These are phyloP conservation scores for Vulpes lagopus DNA, from an alignment of 2,113 vertebrate genomes.

Conservation along the genomic window DNA sequence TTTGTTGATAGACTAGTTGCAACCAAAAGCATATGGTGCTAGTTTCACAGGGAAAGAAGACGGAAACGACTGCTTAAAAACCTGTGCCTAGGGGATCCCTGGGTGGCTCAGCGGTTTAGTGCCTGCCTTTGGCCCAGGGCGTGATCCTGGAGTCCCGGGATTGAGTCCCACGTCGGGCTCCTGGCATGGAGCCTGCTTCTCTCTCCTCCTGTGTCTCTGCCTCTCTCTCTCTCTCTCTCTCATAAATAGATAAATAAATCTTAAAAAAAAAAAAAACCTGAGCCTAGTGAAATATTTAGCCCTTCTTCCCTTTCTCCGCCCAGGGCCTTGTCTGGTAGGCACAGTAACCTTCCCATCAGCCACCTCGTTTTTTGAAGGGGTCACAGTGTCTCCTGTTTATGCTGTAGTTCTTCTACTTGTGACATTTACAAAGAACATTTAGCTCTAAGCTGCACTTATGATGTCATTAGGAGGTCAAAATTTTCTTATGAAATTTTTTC, in stretches of 20 bases:
- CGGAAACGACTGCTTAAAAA: neutral
- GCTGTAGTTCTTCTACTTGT: conserved; percentile 20
- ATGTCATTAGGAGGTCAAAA: conserved; percentile 60
- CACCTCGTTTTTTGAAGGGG: neutral
- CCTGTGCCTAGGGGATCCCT: neutral
- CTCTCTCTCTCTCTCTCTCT: too few relatives aligned
- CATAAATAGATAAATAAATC: too few relatives aligned
- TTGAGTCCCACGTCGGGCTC: too few relatives aligned
- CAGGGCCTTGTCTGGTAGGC: neutral
- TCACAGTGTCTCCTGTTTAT: conserved; percentile 51
- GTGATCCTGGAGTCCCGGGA: too few relatives aligned
- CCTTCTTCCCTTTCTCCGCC: neutral
- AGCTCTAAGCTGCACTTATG: conserved; percentile 56
- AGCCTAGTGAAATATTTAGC: neutral
- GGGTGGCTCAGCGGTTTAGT: too few relatives aligned
- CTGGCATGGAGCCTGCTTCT: too few relatives aligned
- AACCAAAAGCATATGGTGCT: conserved; percentile 14
- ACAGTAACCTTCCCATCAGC: neutral
- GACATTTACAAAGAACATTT: conserved; percentile 51
- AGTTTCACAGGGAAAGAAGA: conserved; percentile 41
- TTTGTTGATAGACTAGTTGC: neutral
- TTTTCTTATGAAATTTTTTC: conserved; percentile 45
- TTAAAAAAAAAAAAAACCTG: neutral
- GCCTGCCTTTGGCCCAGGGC: too few relatives aligned
- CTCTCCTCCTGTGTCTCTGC: too few relatives aligned